A percentile compares a stretch with the other conserved stretches of the same genome.
Conservation (phyloP, 2,113 vertebrate genomes). For the Synodontis membranacea region DNA sequence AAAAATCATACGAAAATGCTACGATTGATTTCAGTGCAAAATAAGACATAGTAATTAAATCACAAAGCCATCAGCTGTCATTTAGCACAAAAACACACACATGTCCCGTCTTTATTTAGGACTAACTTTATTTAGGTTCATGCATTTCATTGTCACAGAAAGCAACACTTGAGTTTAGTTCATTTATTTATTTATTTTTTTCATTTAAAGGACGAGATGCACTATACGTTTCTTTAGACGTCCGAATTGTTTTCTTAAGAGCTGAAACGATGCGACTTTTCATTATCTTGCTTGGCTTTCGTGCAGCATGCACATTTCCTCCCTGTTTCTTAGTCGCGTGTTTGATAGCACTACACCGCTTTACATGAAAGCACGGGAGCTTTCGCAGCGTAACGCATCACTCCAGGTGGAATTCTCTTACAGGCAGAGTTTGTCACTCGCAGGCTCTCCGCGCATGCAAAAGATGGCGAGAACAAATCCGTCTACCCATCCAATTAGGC, state of each 20-base stretch:
- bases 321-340: conserved; percentile 54
- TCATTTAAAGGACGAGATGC: conserved; percentile 89
- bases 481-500: conserved; percentile 26
- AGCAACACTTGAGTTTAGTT: conserved; percentile 89
- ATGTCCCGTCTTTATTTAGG: conserved; percentile 79
- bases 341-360: conserved; percentile 46
- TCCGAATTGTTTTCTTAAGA: conserved; percentile 89
- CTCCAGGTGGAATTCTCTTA: conserved; percentile 37
- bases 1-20: not conserved
- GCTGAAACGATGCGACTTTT: conserved; percentile 90
- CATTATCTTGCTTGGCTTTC: conserved; percentile 86
- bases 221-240: conserved; percentile 92
- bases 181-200: too few relatives aligned
- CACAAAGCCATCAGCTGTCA: conserved; percentile 96
- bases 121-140: conserved; percentile 82
- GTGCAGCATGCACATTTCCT: conserved; percentile 75
- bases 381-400: conserved; percentile 61
- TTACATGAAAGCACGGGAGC: conserved; percentile 59
- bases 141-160: conserved; percentile 85
- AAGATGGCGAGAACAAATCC: conserved; percentile 29
- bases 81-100: conserved; percentile 86
- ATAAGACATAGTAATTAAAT: conserved; percentile 86
- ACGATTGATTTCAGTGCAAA: conserved; percentile 58
- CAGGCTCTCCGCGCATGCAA: not conserved
- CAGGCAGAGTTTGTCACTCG: conserved; percentile 19